A percentile compares a stretch with the other conserved stretches of the same genome.
phyloP scores from a whole-genome alignment of 2,113 vertebrate species.

The Octodon degus region DNA sequence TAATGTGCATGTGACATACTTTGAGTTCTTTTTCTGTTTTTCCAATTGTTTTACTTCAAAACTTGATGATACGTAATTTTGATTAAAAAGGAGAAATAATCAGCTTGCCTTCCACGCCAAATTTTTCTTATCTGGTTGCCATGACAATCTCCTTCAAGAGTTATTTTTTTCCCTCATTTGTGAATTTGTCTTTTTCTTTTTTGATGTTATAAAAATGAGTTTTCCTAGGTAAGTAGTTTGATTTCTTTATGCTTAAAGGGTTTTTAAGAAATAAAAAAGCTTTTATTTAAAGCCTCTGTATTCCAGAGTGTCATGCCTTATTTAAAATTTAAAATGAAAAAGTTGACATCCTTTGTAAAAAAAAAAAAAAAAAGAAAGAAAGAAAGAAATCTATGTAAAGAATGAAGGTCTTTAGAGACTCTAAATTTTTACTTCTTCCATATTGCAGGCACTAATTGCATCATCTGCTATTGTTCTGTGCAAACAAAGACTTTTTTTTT shows the following conservation, averaged over 20 bases:
- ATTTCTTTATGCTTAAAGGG: conserved; percentile 70
- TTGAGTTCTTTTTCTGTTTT: conserved; percentile 47
- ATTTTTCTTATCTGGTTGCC: conserved; percentile 84
- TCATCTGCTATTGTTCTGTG: conserved; percentile 26
- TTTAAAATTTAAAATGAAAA: conserved; percentile 74
- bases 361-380: not conserved
- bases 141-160: conserved; percentile 80
- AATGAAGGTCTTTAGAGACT: conserved; percentile 42
- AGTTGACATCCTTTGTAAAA: not conserved
- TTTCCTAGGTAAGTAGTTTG: conserved; percentile 78
- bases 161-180: conserved; percentile 57
- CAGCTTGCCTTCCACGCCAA: conserved; percentile 79
- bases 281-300: conserved; percentile 67
- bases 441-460: conserved; percentile 19
- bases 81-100: conserved; percentile 80
- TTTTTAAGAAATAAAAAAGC: conserved; percentile 67
- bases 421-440: conserved; percentile 54
- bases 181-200: conserved; percentile 76
- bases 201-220: conserved; percentile 78
- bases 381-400: not conserved
- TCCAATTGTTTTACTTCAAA: conserved; percentile 61
- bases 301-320: conserved; percentile 65
- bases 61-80: conserved; percentile 74
- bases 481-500: conserved; percentile 52
- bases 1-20: conserved; percentile 26